Conservation (phyloP, 2,797 vertebrate species). For the Urocyon cinereoargenteus region DNA sequence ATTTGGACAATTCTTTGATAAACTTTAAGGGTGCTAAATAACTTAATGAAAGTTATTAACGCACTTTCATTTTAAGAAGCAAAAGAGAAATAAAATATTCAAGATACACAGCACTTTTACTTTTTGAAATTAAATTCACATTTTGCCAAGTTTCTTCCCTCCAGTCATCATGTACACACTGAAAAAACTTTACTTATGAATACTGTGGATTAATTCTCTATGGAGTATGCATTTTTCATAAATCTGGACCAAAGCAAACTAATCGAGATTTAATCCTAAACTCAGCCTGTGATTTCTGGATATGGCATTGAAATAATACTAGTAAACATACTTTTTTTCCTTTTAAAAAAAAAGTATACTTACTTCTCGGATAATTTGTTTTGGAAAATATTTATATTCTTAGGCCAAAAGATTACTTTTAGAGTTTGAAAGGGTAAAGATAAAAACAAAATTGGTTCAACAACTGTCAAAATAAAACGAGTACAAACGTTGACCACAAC, state of each 20-base stretch:
- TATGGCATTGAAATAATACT: neutral
- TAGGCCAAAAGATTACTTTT: constrained; percentile 47
- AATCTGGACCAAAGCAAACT: constrained; percentile 28
- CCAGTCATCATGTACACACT: neutral
- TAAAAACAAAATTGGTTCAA: constrained; percentile 61
- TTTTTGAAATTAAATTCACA: constrained; percentile 60
- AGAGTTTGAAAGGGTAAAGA: constrained; percentile 53
- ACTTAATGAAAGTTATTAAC: constrained; percentile 37
- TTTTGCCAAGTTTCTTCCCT: neutral
- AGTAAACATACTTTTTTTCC: constrained; percentile 10
- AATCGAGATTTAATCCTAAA: constrained; percentile 48
- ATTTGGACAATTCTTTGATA: neutral
- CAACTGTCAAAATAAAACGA: constrained; percentile 54
- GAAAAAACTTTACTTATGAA: constrained; percentile 18
- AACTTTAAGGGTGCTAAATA: neutral
- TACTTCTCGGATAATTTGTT: constrained; percentile 66
- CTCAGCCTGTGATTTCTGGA: neutral
- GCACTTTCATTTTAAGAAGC: constrained; percentile 48
- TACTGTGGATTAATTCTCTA: neutral
- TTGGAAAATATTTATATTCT: constrained; percentile 62
- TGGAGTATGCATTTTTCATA: neutral
- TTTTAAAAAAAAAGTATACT: neutral
- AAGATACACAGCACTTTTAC: neutral
- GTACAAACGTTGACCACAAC: neutral
- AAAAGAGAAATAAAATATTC: constrained; percentile 57